phyloP scores from a whole-genome alignment of 2,888 invertebrate species.

The Epistrophella euchroma region DNA sequence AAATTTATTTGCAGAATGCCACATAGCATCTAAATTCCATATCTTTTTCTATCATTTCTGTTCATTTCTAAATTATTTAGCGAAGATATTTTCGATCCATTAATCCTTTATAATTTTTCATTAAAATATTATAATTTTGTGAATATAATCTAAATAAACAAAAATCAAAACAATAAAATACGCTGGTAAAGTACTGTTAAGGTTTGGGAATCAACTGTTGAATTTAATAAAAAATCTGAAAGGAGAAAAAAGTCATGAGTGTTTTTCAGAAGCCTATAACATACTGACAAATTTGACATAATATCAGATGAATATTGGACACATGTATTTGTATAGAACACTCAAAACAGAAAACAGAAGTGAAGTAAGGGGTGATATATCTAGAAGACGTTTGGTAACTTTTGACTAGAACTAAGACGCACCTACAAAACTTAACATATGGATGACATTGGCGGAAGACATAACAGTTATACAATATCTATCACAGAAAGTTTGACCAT shows the following conservation, averaged over 20 bases:
- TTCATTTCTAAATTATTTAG: constrained; percentile 62
- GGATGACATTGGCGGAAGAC: neutral
- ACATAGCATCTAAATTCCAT: constrained; percentile 52
- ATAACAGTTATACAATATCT: neutral
- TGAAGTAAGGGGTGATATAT: neutral
- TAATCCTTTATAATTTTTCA: constrained; percentile 49
- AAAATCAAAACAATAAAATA: constrained; percentile 48
- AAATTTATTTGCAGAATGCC: constrained; percentile 42
- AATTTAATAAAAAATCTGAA: constrained; percentile 60
- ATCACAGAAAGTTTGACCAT: constrained; percentile 15
- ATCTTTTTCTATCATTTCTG: constrained; percentile 71
- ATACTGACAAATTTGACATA: neutral
- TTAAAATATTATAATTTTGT: constrained; percentile 20
- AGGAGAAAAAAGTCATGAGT: constrained; percentile 29
- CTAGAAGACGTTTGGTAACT: neutral
- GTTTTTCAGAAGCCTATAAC: neutral
- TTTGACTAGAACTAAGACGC: neutral
- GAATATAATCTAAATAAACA: constrained; percentile 40
- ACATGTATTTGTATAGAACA: neutral
- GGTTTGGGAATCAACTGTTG: constrained; percentile 29
- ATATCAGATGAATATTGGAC: neutral
- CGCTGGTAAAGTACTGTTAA: constrained; percentile 41
- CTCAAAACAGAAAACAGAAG: neutral
- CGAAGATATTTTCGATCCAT: constrained; percentile 61
- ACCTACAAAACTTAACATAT: neutral